phyloP scores from a whole-genome alignment of 2,113 vertebrate species.

The Nettapus auritus region DNA sequence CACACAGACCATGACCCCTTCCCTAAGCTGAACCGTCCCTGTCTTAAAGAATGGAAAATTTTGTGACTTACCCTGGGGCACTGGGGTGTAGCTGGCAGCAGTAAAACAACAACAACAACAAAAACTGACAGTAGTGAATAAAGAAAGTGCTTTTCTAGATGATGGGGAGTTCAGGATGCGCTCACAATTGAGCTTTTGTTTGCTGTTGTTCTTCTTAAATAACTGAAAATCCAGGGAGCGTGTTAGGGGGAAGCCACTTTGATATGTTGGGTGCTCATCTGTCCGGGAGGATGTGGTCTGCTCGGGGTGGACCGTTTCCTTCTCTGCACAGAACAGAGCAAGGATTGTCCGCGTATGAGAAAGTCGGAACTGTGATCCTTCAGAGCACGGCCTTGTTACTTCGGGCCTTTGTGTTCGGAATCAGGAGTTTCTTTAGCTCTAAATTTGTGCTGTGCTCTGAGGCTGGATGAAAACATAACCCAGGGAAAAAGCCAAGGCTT shows the following conservation, averaged over 20 bases:
- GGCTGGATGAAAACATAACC: background rate
- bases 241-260: background rate
- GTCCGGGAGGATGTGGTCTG: slow-evolving; percentile 26
- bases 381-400: background rate
- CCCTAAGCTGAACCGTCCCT: background rate
- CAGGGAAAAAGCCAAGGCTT: background rate
- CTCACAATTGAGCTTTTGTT: slow-evolving; percentile 53
- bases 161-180: slow-evolving; percentile 20
- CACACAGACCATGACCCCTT: background rate
- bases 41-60: slow-evolving; percentile 12
- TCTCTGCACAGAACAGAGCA: slow-evolving; percentile 46
- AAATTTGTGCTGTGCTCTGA: slow-evolving; percentile 14
- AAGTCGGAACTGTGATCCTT: slow-evolving; percentile 39
- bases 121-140: slow-evolving; percentile 46
- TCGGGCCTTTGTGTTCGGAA: slow-evolving; percentile 6
- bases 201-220: slow-evolving; percentile 55
- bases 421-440: slow-evolving; percentile 21
- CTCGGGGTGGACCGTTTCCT: slow-evolving; percentile 40
- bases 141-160: slow-evolving; percentile 37
- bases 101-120: background rate
- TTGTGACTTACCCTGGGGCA: slow-evolving; percentile 36
- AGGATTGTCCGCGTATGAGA: slow-evolving; percentile 23
- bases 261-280: slow-evolving; percentile 40
- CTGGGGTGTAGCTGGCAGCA: slow-evolving; percentile 32
- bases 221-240: slow-evolving; percentile 38